phyloP scores from a whole-genome alignment of 2,797 vertebrate species.

The Liasis olivaceus region DNA sequence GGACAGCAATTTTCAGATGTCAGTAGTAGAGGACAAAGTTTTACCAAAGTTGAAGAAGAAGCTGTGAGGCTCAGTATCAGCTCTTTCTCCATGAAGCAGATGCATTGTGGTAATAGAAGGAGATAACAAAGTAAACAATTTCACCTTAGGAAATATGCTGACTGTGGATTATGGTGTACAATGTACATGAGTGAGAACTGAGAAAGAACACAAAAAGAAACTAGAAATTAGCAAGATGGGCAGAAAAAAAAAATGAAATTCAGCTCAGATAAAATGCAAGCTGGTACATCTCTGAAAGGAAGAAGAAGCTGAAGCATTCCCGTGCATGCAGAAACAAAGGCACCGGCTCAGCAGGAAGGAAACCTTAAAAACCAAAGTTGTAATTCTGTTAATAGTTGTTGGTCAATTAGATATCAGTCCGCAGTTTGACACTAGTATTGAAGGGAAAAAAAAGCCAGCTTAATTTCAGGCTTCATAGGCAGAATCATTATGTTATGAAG shows the following conservation, averaged over 20 bases:
- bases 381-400: neutral
- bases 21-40: neutral
- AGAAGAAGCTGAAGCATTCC: constrained; percentile 13
- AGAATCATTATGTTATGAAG: constrained; percentile 15
- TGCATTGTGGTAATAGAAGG: neutral
- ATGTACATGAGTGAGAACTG: neutral
- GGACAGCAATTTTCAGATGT: neutral
- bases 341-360: constrained; percentile 5
- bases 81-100: constrained; percentile 10
- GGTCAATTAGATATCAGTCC: constrained; percentile 23
- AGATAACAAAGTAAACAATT: constrained; percentile 1
- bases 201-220: constrained; percentile 16
- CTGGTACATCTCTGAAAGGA: constrained; percentile 10
- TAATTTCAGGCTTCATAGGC: neutral
- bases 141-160: constrained; percentile 35
- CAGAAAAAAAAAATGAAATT: constrained; percentile 40
- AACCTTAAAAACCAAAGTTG: constrained; percentile 10
- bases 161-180: neutral
- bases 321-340: neutral
- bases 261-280: constrained; percentile 25
- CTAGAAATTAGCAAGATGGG: neutral
- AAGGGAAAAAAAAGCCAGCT: neutral
- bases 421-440: constrained; percentile 4
- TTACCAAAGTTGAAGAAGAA: neutral
- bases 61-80: neutral